These are phyloP conservation scores for Siniperca obscura DNA, from an alignment of 2,797 vertebrate species.

Conservation along the genomic window DNA sequence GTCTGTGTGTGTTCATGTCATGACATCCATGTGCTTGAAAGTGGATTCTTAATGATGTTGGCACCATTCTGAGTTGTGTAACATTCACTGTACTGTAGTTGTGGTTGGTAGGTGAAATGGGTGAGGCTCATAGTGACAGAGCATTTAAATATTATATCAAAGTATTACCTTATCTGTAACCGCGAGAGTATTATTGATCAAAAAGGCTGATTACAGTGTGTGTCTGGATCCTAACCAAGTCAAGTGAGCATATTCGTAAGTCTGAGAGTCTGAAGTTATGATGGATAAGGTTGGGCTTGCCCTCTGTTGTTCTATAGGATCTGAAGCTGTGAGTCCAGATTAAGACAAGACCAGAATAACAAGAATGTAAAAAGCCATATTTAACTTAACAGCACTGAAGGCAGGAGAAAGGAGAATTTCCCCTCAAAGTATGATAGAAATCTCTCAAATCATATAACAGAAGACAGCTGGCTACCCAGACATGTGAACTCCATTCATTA, in stretches of 20 bases:
- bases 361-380: not conserved
- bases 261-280: not conserved
- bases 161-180: not conserved
- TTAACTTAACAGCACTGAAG: not conserved
- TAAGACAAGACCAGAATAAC: not conserved
- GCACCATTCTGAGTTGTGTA: not conserved
- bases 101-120: too few relatives aligned
- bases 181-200: not conserved
- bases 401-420: not conserved
- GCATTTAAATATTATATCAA: not conserved
- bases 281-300: not conserved
- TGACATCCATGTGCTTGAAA: not conserved
- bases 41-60: not conserved
- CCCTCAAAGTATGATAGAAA: not conserved
- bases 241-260: not conserved
- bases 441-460: not conserved
- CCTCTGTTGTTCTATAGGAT: not conserved
- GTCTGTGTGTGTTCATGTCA: not conserved
- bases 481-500: not conserved
- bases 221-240: not conserved
- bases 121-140: not conserved
- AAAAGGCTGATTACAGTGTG: not conserved
- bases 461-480: not conserved
- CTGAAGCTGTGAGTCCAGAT: slow-evolving; percentile 8
- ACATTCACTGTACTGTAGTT: not conserved